phyloP scores from a whole-genome alignment of 2,113 vertebrate genomes.

The Amazona guildingii region DNA sequence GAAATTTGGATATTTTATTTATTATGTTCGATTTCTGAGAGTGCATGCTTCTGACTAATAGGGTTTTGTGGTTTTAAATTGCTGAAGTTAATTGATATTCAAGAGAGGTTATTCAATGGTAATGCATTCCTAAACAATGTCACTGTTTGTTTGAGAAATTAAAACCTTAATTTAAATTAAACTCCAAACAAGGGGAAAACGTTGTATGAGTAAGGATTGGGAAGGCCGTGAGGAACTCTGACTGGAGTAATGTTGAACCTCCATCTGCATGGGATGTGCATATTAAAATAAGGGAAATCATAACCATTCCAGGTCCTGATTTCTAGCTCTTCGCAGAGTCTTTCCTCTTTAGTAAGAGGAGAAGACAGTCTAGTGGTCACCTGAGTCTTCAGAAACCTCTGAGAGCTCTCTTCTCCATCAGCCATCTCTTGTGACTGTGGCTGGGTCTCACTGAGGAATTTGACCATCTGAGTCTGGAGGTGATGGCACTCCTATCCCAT shows the following conservation, averaged over 20 bases:
- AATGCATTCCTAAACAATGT: conserved; percentile 60
- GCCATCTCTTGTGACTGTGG: background rate
- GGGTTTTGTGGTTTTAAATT: conserved; percentile 11
- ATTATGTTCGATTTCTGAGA: background rate
- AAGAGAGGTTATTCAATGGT: conserved; percentile 13
- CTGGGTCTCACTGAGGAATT: background rate
- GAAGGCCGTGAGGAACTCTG: background rate
- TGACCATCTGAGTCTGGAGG: background rate
- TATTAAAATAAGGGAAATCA: background rate
- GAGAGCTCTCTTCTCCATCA: background rate
- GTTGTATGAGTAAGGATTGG: background rate
- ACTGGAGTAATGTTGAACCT: background rate
- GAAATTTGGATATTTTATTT: background rate
- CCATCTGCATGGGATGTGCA: background rate
- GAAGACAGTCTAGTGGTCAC: background rate
- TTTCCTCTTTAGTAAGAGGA: background rate
- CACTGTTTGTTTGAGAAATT: conserved; percentile 53
- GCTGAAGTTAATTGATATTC: conserved; percentile 59
- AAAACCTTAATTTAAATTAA: conserved; percentile 69
- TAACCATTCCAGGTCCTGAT: background rate
- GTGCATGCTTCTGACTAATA: background rate
- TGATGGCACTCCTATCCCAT: background rate
- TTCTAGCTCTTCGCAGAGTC: background rate
- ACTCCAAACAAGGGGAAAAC: conserved; percentile 38
- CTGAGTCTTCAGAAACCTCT: background rate